Conservation (phyloP, 2,888 invertebrate species). For the Cryptus viduatorius region DNA sequence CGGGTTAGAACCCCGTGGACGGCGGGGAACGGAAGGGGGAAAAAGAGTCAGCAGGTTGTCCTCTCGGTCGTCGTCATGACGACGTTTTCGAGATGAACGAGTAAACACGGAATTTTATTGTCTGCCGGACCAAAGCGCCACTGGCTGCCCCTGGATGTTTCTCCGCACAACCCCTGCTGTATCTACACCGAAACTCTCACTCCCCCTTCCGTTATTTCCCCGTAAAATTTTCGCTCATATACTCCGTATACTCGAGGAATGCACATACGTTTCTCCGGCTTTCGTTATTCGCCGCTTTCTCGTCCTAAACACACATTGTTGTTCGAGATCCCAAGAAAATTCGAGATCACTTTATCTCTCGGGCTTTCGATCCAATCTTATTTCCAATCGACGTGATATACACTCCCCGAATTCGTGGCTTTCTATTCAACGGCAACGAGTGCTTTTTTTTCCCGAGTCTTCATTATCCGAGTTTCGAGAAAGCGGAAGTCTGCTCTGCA, state of each 20-base stretch:
- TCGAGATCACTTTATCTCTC: slow-evolving; percentile 25
- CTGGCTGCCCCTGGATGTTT: slow-evolving; percentile 1
- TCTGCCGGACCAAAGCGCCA: slow-evolving; percentile 47
- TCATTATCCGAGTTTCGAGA: background rate
- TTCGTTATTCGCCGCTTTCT: background rate
- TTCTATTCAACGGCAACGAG: background rate
- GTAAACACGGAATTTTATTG: slow-evolving; percentile 66
- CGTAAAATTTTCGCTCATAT: background rate
- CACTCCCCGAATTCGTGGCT: background rate
- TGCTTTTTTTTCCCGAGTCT: background rate
- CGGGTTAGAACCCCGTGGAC: slow-evolving; percentile 1
- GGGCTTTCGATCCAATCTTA: slow-evolving; percentile 23
- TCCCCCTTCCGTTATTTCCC: background rate
- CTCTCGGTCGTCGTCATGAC: slow-evolving; percentile 60
- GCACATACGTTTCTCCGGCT: slow-evolving; percentile 1
- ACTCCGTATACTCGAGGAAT: slow-evolving; percentile 1
- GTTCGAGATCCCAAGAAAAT: slow-evolving; percentile 6
- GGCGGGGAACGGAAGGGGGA: background rate
- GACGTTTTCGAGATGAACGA: slow-evolving; percentile 61
- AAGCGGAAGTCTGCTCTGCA: background rate
- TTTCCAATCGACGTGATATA: slow-evolving; percentile 17
- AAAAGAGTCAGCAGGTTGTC: background rate
- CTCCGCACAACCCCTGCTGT: background rate
- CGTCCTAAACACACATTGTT: slow-evolving; percentile 27
- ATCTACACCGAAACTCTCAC: slow-evolving; percentile 22